A percentile compares a stretch with the other conserved stretches of the same genome.
phyloP scores from a whole-genome alignment of 2,888 invertebrate species.

The Perizoma flavofasciatum region DNA sequence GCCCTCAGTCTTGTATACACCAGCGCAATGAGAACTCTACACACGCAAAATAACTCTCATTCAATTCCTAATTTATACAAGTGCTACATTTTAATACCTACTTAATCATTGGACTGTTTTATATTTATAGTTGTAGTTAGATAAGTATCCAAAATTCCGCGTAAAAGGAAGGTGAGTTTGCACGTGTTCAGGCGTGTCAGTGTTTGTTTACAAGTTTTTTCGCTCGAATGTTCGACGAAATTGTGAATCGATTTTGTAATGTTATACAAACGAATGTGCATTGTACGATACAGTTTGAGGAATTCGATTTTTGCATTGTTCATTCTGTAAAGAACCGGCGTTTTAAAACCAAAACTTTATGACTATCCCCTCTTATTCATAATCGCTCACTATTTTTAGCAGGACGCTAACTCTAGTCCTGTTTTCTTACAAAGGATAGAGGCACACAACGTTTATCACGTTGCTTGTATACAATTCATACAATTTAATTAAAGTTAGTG shows the following conservation, averaged over 20 bases:
- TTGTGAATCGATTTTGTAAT: slow-evolving; percentile 1
- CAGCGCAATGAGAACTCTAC: slow-evolving; percentile 73
- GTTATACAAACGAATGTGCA: no score
- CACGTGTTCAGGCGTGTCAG: slow-evolving; percentile 13
- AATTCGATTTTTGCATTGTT: no score
- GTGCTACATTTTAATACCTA: slow-evolving; percentile 68
- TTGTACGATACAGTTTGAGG: no score
- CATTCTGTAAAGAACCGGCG: no score
- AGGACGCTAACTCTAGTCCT: no score
- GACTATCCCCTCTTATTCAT: no score
- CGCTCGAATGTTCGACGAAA: slow-evolving; percentile 5
- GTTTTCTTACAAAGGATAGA: no score
- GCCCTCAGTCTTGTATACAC: slow-evolving; percentile 57
- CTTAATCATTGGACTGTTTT: slow-evolving; percentile 49
- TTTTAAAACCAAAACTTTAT: no score
- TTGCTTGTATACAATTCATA: no score
- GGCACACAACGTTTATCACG: no score
- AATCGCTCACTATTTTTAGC: no score
- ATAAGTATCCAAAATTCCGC: slow-evolving; percentile 72
- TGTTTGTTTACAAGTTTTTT: slow-evolving; percentile 35
- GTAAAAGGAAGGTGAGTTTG: slow-evolving; percentile 78
- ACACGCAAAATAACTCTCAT: slow-evolving; percentile 47
- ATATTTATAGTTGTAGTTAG: slow-evolving; percentile 46
- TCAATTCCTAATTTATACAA: slow-evolving; percentile 61
- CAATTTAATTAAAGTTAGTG: no score